Conservation (phyloP, 2,888 invertebrate genomes). For the Macaria liturata region DNA sequence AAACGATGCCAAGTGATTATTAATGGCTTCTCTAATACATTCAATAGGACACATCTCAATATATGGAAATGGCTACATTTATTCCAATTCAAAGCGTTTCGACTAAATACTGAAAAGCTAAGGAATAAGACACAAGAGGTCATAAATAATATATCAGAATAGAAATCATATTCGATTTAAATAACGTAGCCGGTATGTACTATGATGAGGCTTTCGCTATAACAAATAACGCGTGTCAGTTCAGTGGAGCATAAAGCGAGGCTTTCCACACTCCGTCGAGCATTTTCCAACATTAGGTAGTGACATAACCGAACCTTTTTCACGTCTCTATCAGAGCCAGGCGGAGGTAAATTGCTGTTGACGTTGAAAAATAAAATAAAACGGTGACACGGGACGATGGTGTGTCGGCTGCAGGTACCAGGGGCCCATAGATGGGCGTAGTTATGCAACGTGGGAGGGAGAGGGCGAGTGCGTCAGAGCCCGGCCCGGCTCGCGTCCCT, state of each 20-base stretch:
- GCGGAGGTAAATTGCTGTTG: slow-evolving; percentile 23
- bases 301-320: slow-evolving; percentile 16
- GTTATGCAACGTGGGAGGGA: slow-evolving; percentile 35
- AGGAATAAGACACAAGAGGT: no score
- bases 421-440: slow-evolving; percentile 43
- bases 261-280: no score
- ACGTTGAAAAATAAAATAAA: slow-evolving; percentile 30
- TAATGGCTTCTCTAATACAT: background rate
- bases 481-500: slow-evolving; percentile 34
- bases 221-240: no score
- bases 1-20: slow-evolving; percentile 1
- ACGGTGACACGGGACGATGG: slow-evolving; percentile 43
- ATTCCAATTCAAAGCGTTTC: no score
- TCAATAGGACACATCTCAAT: no score
- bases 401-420: slow-evolving; percentile 57
- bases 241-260: no score
- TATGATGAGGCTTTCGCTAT: no score
- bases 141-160: no score
- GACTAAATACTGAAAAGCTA: no score
- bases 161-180: no score
- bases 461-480: slow-evolving; percentile 47
- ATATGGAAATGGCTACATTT: no score
- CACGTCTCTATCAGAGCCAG: slow-evolving; percentile 6
- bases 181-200: no score
- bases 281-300: background rate